Conservation (phyloP, 2,888 invertebrate genomes). For the Spodoptera picta region DNA sequence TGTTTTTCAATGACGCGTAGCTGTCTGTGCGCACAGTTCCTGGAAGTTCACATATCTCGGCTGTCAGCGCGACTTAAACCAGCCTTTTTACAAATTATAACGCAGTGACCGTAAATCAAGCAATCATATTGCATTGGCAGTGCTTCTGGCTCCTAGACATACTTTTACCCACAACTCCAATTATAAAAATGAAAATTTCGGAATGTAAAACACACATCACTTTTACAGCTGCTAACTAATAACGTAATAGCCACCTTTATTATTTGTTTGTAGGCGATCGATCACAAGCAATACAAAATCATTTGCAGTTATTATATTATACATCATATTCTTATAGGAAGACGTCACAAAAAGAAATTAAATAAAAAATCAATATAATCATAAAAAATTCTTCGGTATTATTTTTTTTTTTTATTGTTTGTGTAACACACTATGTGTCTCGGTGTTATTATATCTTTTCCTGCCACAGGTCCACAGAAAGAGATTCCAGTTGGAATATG, state of each 20-base stretch:
- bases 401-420: no score
- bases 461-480: no score
- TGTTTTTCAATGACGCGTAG: no score
- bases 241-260: slow-evolving; percentile 32
- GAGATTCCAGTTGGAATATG: no score
- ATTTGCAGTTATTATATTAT: background rate
- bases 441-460: no score
- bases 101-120: slow-evolving; percentile 54
- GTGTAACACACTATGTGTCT: no score
- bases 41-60: no score
- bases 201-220: slow-evolving; percentile 54
- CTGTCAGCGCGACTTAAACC: no score
- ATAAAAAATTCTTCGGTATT: no score
- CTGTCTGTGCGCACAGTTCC: no score
- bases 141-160: slow-evolving; percentile 53
- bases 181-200: slow-evolving; percentile 51
- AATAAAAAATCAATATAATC: slow-evolving; percentile 11
- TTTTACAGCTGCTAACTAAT: slow-evolving; percentile 31
- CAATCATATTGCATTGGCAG: slow-evolving; percentile 63
- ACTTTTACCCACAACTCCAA: slow-evolving; percentile 48
- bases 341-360: slow-evolving; percentile 23
- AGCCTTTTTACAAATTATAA: slow-evolving; percentile 52
- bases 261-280: slow-evolving; percentile 14
- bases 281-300: slow-evolving; percentile 18
- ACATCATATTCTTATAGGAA: slow-evolving; percentile 6